Conservation (phyloP, 2,888 invertebrate genomes). For the Drosophila subquinaria region DNA sequence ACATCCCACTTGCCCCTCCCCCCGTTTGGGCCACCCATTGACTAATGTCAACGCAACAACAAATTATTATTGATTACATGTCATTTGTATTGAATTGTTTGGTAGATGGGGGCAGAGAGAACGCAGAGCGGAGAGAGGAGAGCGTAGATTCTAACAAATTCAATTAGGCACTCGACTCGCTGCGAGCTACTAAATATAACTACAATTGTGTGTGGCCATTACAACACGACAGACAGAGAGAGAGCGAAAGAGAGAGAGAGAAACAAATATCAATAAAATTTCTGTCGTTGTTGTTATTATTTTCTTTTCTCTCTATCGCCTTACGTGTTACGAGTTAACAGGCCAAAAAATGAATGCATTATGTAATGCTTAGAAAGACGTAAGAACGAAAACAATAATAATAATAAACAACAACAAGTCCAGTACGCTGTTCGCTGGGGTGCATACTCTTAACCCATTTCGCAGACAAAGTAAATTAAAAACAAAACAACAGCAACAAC, state of each 20-base stretch:
- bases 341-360: conserved; percentile 43
- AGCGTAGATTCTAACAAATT: conserved; percentile 61
- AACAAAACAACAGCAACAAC: conserved; percentile 16
- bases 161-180: conserved; percentile 61
- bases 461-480: conserved; percentile 40
- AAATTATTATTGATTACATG: conserved; percentile 79
- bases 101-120: neutral
- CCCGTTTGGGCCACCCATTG: conserved; percentile 13
- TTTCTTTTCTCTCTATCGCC: neutral
- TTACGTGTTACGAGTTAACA: conserved; percentile 23
- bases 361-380: conserved; percentile 38
- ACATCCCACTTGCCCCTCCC: conserved; percentile 2
- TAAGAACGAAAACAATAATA: neutral
- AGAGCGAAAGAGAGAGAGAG: neutral
- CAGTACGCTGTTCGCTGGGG: conserved; percentile 17
- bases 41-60: conserved; percentile 64
- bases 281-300: neutral
- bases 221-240: neutral
- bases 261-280: conserved; percentile 10
- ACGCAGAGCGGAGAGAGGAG: neutral
- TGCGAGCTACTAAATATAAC: conserved; percentile 27
- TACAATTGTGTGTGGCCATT: conserved; percentile 56
- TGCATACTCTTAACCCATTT: conserved; percentile 79
- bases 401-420: neutral
- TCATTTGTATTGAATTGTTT: conserved; percentile 61